Conservation (phyloP, 1,140 invertebrate species). For the Panagrolaimus sp. region DNA sequence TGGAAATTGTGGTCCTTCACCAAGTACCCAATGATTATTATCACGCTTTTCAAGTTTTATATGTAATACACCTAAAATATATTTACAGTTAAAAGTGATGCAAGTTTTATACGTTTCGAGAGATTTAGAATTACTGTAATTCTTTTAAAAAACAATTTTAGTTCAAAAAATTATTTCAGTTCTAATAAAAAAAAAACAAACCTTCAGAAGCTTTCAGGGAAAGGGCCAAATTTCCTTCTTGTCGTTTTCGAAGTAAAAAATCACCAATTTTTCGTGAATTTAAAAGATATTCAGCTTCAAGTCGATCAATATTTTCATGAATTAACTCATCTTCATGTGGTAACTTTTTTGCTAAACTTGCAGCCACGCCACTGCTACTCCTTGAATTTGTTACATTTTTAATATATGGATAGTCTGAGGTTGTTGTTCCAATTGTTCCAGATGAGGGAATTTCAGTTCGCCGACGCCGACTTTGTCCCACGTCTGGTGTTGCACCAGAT, state of each 20-base stretch:
- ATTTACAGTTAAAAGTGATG: no score
- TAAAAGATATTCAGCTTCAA: background rate
- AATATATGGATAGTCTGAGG: background rate
- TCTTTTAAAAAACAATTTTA: background rate
- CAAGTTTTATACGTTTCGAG: no score
- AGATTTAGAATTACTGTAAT: background rate
- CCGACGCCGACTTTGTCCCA: background rate
- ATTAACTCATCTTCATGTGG: background rate
- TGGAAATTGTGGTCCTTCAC: constrained; percentile 1
- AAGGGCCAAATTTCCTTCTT: constrained; percentile 7
- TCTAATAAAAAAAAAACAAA: background rate
- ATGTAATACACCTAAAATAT: background rate
- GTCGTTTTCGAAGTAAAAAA: constrained; percentile 2
- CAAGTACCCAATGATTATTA: background rate
- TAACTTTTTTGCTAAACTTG: background rate
- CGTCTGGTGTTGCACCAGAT: background rate
- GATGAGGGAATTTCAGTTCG: background rate
- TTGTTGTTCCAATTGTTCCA: background rate
- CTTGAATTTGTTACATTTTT: background rate
- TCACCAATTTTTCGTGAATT: background rate
- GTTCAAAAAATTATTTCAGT: no score
- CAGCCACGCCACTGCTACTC: background rate
- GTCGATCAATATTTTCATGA: constrained; percentile 3
- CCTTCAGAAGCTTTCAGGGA: constrained; percentile 5
- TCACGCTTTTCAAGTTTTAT: constrained; percentile 9